Base-by-base conservation (phyloP, 1,140 invertebrate species). In the Eumeta japonica region DNA sequence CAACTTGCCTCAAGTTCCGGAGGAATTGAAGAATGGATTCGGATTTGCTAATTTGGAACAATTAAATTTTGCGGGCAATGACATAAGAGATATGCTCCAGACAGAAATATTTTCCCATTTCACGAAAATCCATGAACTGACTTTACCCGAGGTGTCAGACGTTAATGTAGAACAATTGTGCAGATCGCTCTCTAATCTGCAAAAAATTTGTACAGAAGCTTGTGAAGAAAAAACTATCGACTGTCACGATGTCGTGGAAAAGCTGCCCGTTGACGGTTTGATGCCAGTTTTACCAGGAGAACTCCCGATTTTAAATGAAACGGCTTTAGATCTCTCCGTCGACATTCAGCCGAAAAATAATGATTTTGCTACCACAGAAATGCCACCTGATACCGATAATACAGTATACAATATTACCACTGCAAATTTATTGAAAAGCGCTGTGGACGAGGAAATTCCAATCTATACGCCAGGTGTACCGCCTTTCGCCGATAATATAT, bases 21-120 rank as follows among this genome's bases (percentile, higher is more conserved):
- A 50, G 36, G 70, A 74, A 41, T 54, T 74, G 16, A 65, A 70
- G 35, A 74, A 71, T 16, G 56, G 58, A 46, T 51, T 70, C 28
- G 60, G 52, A 9, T 37, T 73, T 34, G 63, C 46, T 12, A 71
- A 67, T 42, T 51, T 77, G 27, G 55, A 68, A 46, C 59, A 70
- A 44, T 39, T 77, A 12, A 63, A 73, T 44, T 50, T 77, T 12
- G 62, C 65, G 18, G 62, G 60, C 38, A 77, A 77, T 28, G 67
- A 68, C 5, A 74, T 77, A 41, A 61, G 63, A 52, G 59, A 29
- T 10, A 29, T 13, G 10, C 33, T 73, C 3, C 46, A 50, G 32
- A 31, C 57, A 9, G 57, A 65, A 7, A 43, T 35, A 3, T 64
- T 73, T 39, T 55, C 50, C 1, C 57, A 56, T 29, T 63, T 68